These are phyloP conservation scores for Chaetura pelagica DNA, from an alignment of 2,113 vertebrate species.

Conservation along the genomic window DNA sequence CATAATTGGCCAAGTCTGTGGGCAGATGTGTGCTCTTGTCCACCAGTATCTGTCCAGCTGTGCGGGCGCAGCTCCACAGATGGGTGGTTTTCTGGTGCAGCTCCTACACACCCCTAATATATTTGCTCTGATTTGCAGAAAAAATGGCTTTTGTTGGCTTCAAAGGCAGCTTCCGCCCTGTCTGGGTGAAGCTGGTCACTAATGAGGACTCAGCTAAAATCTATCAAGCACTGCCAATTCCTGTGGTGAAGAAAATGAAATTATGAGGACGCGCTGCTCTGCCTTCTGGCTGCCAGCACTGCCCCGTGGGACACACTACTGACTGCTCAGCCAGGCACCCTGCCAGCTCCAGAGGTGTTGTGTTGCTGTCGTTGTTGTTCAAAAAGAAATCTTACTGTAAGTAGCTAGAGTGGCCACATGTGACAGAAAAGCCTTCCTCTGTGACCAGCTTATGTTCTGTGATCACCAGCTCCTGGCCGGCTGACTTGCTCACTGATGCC, in stretches of 20 bases:
- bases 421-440: background rate
- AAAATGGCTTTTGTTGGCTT: constrained; percentile 86
- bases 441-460: background rate
- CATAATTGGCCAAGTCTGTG: background rate
- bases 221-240: constrained; percentile 86
- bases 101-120: rapidly evolving
- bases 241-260: constrained; percentile 85
- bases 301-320: constrained; percentile 15
- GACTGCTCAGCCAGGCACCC: constrained; percentile 30
- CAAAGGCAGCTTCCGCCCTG: constrained; percentile 84
- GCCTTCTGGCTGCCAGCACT: constrained; percentile 33
- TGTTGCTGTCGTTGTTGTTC: constrained; percentile 33
- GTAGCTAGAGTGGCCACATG: constrained; percentile 25
- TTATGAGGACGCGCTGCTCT: constrained; percentile 77
- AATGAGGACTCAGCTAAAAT: constrained; percentile 81
- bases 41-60: background rate
- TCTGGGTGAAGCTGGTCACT: constrained; percentile 83
- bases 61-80: rapidly evolving
- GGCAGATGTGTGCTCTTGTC: background rate
- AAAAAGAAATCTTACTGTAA: constrained; percentile 39
- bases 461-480: background rate
- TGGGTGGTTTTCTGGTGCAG: background rate
- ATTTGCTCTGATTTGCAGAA: constrained; percentile 66
- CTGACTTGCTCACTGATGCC: background rate
- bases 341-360: background rate